Conservation (phyloP, 2,888 invertebrate genomes). For the Xestia sexstrigata region DNA sequence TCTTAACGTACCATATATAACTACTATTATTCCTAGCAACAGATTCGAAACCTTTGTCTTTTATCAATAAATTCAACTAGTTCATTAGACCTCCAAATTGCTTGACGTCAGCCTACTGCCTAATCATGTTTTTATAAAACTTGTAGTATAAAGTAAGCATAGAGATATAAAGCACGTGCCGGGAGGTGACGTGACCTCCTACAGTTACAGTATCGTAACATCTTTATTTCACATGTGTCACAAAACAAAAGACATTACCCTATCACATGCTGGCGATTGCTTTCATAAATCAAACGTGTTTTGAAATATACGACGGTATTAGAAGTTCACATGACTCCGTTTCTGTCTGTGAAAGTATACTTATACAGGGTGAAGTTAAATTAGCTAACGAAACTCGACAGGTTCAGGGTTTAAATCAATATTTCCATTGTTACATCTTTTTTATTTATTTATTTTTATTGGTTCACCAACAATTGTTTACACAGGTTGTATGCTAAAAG, state of each 20-base stretch:
- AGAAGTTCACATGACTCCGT: conserved; percentile 15
- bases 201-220: conserved; percentile 64
- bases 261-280: conserved; percentile 27
- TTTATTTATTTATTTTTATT: too few species aligned
- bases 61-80: conserved; percentile 44
- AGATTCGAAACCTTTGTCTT: conserved; percentile 21
- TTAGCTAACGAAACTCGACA: background rate
- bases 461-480: too few species aligned
- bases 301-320: conserved; percentile 28
- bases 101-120: conserved; percentile 48
- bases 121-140: conserved; percentile 52
- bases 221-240: conserved; percentile 63
- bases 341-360: background rate
- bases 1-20: conserved; percentile 1
- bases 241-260: conserved; percentile 46
- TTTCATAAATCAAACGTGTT: conserved; percentile 50
- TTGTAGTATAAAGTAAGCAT: conserved; percentile 50
- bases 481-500: too few species aligned
- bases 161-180: conserved; percentile 64
- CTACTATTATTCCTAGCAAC: conserved; percentile 36
- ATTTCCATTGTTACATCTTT: too few species aligned
- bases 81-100: conserved; percentile 50
- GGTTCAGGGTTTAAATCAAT: background rate
- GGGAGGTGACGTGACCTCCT: conserved; percentile 64
- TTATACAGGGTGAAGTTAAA: background rate